Conservation (phyloP, 2,797 vertebrate species). For the Pogoniulus pusillus region DNA sequence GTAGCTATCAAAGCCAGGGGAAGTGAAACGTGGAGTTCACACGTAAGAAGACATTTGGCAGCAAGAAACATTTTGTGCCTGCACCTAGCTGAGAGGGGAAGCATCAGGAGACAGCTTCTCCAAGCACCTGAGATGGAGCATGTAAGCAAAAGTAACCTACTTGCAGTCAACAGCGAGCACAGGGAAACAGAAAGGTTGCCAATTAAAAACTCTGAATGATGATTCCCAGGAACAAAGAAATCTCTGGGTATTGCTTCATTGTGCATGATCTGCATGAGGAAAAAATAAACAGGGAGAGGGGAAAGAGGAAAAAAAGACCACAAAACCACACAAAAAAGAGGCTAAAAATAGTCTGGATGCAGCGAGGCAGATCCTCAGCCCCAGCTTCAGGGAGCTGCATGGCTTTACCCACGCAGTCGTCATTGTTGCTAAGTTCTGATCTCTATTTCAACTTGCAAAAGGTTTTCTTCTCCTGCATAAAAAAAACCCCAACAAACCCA, state of each 20-base stretch:
- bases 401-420: neutral
- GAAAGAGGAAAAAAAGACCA: neutral
- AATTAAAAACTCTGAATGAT: constrained; percentile 24
- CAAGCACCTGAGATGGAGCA: neutral
- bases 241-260: constrained; percentile 14
- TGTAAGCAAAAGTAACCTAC: neutral
- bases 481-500: neutral
- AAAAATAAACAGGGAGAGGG: neutral
- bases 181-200: neutral
- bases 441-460: constrained; percentile 49
- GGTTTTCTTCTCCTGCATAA: constrained; percentile 33
- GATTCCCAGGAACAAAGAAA: constrained; percentile 55
- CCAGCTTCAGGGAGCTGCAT: neutral
- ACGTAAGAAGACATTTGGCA: neutral
- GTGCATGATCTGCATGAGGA: neutral
- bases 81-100: neutral
- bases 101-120: neutral
- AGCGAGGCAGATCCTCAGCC: constrained; percentile 32
- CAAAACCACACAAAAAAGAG: neutral
- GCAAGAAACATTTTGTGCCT: neutral
- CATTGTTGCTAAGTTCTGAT: constrained; percentile 43
- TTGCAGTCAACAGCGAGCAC: neutral
- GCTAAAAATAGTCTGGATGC: constrained; percentile 52
- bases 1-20: neutral
- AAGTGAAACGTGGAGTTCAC: neutral